Conservation (phyloP, 2,797 vertebrate genomes). For the Zalophus californianus region DNA sequence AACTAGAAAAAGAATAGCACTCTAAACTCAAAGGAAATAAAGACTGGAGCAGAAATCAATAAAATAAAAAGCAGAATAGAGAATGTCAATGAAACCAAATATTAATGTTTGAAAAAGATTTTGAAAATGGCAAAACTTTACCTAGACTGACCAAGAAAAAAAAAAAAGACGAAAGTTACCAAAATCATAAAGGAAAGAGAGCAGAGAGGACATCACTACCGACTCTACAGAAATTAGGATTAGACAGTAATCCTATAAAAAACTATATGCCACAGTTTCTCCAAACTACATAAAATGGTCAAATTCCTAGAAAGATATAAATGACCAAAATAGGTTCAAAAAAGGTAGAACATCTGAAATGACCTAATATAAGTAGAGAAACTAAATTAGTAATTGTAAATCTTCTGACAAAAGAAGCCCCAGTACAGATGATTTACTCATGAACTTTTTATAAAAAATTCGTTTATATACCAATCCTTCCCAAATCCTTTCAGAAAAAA, state of each 20-base stretch:
- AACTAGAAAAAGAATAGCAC: not conserved
- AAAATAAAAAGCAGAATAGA: not conserved
- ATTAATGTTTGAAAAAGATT: not conserved
- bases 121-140: not conserved
- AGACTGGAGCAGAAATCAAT: not conserved
- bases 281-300: not conserved
- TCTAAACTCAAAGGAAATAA: not conserved
- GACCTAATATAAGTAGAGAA: not conserved
- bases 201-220: not conserved
- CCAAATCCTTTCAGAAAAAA: not conserved
- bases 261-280: not conserved
- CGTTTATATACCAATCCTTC: not conserved
- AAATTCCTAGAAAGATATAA: not conserved
- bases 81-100: not conserved
- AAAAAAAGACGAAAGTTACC: not conserved
- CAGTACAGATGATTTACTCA: not conserved
- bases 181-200: not conserved
- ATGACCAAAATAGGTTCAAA: not conserved
- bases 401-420: not conserved
- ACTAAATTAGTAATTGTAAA: not conserved
- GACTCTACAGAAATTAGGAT: not conserved
- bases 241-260: not conserved
- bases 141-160: not conserved
- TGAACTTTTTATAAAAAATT: not conserved
- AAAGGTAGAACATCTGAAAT: not conserved